Evolutionary conservation across 2,888 invertebrate species (phyloP).

Genomic region (Gortyna flavago): DNA sequence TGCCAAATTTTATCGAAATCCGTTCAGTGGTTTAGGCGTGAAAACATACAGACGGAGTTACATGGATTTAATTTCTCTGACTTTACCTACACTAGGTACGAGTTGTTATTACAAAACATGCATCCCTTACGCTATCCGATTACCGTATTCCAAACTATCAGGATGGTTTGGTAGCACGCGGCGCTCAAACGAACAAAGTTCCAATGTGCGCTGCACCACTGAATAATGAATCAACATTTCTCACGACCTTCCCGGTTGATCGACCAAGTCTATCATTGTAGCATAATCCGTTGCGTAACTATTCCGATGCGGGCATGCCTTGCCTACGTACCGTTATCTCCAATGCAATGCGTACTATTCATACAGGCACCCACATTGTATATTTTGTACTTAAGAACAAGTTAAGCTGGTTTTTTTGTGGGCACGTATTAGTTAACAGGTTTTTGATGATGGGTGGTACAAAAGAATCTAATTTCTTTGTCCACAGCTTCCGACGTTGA

Average conservation of each 20-base stretch:
- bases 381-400: slow-evolving; percentile 43
- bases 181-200: slow-evolving; percentile 29
- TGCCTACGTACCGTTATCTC: slow-evolving; percentile 69
- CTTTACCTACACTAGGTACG: background rate
- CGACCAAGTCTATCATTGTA: slow-evolving; percentile 67
- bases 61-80: background rate
- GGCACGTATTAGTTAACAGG: slow-evolving; percentile 34
- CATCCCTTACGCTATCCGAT: background rate
- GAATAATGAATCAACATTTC: slow-evolving; percentile 67
- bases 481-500: slow-evolving; percentile 5
- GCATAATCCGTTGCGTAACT: slow-evolving; percentile 67
- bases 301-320: slow-evolving; percentile 60
- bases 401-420: slow-evolving; percentile 49
- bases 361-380: slow-evolving; percentile 60
- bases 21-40: no score
- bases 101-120: background rate
- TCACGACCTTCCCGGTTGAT: slow-evolving; percentile 75
- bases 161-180: slow-evolving; percentile 13
- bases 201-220: slow-evolving; percentile 48
- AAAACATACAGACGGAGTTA: no score
- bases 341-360: slow-evolving; percentile 64
- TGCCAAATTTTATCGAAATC: no score
- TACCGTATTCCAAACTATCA: slow-evolving; percentile 18
- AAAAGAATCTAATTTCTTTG: slow-evolving; percentile 22
- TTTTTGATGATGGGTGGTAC: slow-evolving; percentile 22